These are phyloP conservation scores for Procavia capensis DNA, from an alignment of 2,113 vertebrate species.

Conservation along the genomic window DNA sequence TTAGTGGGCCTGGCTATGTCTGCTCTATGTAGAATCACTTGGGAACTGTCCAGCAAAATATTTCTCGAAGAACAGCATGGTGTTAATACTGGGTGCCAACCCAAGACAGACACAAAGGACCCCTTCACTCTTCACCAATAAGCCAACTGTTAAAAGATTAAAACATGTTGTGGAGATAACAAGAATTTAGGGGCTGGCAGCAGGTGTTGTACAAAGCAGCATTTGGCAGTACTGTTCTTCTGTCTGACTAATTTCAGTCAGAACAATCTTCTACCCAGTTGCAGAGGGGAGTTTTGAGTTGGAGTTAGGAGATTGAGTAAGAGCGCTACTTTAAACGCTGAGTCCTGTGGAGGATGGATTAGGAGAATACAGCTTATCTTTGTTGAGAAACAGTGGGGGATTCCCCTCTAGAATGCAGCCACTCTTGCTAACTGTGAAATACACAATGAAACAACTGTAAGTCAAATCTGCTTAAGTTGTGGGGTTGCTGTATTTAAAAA, in stretches of 20 bases:
- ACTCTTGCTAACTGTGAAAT: constrained; percentile 43
- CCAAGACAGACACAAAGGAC: constrained; percentile 81
- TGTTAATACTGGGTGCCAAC: constrained; percentile 76
- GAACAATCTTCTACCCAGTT: constrained; percentile 82
- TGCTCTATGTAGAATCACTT: constrained; percentile 70
- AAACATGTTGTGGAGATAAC: constrained; percentile 82
- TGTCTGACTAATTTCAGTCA: constrained; percentile 84
- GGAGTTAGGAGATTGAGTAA: constrained; percentile 72
- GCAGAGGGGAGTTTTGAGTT: constrained; percentile 69
- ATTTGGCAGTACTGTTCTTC: constrained; percentile 77
- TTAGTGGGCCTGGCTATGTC: constrained; percentile 52
- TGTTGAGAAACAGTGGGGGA: constrained; percentile 70
- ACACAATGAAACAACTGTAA: constrained; percentile 38
- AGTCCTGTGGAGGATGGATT: constrained; percentile 75
- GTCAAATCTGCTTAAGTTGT: constrained; percentile 36
- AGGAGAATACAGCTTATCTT: constrained; percentile 70
- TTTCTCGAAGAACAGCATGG: constrained; percentile 83
- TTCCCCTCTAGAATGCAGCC: constrained; percentile 22
- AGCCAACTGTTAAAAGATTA: constrained; percentile 83
- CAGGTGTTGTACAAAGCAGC: constrained; percentile 82
- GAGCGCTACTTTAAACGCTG: constrained; percentile 73
- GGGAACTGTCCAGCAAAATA: constrained; percentile 70
- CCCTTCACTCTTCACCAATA: constrained; percentile 75
- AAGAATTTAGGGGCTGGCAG: constrained; percentile 81
- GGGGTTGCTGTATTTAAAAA: neutral